Conservation (phyloP, 2,797 vertebrate species). For the Dipus sagitta region DNA sequence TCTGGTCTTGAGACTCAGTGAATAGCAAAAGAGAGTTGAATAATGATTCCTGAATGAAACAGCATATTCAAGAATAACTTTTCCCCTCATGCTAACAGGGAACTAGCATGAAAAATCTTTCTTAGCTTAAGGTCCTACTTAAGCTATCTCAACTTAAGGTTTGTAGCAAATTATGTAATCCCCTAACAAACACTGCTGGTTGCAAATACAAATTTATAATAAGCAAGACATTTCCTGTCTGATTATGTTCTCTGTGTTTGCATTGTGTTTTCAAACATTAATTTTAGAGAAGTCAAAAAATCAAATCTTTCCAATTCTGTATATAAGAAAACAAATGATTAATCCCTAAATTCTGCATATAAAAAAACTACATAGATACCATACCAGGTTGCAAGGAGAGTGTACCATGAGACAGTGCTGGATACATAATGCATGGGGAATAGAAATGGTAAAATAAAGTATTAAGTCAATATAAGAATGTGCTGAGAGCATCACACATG, state of each 20-base stretch:
- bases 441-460: neutral
- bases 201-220: neutral
- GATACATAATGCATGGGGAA: neutral
- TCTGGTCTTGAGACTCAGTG: constrained; percentile 30
- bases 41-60: constrained; percentile 45
- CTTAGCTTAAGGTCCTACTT: constrained; percentile 44
- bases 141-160: neutral
- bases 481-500: neutral
- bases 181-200: neutral
- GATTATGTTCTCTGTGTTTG: neutral
- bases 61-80: constrained; percentile 32
- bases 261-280: constrained; percentile 48
- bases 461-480: neutral
- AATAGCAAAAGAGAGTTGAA: constrained; percentile 26
- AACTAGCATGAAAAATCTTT: constrained; percentile 17
- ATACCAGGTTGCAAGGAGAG: neutral
- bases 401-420: neutral
- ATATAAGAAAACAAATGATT: neutral
- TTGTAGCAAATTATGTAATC: constrained; percentile 15
- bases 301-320: constrained; percentile 29
- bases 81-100: neutral
- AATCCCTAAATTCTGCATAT: neutral
- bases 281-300: constrained; percentile 46
- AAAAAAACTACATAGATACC: neutral
- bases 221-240: neutral